phyloP scores from a whole-genome alignment of 2,113 vertebrate genomes.

The Cyprinodon brontotheroides region DNA sequence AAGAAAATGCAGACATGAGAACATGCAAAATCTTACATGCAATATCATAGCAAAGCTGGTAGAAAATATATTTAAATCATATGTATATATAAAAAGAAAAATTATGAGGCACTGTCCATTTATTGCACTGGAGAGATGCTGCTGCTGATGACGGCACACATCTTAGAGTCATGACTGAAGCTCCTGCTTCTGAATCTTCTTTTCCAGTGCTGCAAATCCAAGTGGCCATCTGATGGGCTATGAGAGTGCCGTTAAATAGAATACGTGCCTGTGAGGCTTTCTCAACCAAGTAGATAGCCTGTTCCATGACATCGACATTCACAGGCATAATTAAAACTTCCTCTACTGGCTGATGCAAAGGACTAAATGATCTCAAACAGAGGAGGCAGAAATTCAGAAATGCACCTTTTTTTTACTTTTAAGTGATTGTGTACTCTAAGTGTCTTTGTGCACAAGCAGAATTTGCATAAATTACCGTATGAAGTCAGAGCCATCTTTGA shows the following conservation, averaged over 20 bases:
- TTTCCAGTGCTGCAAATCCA: conserved; percentile 10
- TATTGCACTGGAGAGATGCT: not conserved
- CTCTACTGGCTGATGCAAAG: conserved; percentile 34
- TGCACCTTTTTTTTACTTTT: conserved; percentile 10
- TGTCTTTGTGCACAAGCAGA: not conserved
- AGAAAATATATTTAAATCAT: too few relatives aligned
- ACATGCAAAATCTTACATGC: too few relatives aligned
- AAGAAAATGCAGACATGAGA: too few relatives aligned
- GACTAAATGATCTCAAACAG: conserved; percentile 65
- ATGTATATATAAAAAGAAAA: too few relatives aligned
- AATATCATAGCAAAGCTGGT: too few relatives aligned
- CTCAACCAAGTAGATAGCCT: conserved; percentile 42
- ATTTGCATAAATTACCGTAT: conserved; percentile 5
- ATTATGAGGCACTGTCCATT: not conserved
- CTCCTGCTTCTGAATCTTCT: conserved; percentile 1
- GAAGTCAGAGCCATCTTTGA: conserved; percentile 1
- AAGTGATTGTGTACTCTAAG: not conserved
- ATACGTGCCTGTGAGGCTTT: conserved; percentile 27
- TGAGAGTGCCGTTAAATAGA: conserved; percentile 45
- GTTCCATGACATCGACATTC: conserved; percentile 47
- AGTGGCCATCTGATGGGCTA: conserved; percentile 40
- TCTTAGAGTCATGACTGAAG: conserved; percentile 4
- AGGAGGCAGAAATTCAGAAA: conserved; percentile 16
- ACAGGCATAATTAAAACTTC: conserved; percentile 65
- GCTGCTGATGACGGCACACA: conserved; percentile 3